Evolutionary conservation across 2,797 vertebrate species (phyloP), one percentile per base, ranked within the genome.

Genomic region (Ceyx erithaca): DNA sequence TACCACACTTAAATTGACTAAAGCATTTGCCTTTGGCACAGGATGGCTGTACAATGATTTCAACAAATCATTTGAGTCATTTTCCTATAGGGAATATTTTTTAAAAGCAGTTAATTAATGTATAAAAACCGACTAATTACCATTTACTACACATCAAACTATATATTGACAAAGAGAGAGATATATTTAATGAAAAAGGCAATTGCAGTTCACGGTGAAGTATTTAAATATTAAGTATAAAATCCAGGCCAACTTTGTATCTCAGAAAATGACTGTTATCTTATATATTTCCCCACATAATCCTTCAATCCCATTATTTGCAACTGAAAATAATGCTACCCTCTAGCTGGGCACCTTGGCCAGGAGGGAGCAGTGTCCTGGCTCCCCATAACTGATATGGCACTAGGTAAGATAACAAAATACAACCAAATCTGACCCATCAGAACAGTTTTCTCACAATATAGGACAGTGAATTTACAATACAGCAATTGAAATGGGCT

Each of bases 1-100:
- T 98, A 99, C 99, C 98, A 99, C 98, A 94, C 98, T 99, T 97
- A 99, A 97, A 97, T 96, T 99, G 97, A 99, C 98, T 70, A 98
- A 98, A 90, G 98, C 98, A 80, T 98, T 98, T 46, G 98, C 98
- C 97, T 98, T 98, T 96, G 99, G 99, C 97, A 99, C 98, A 58
- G 99, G 98, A 96, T 99, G 98, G 86, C 96, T 97, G 94, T 99
- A 98, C 93, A 99, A 98, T 9, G 98, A 98, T 94, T 98, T 98
- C 96, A 99, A 98, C 96, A 99, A 98, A 96, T 99, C 98, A 85
- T 98, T 99, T 97, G 99, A 98, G 97, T 99, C 98, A 84, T 98
- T 98, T 97, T 99, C 99, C 99, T 99, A 88, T 6, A 80, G 66
- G 45, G 69, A 94, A 95, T 51, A 91, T 62, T 66, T 80, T 93